Evolutionary conservation across 1,140 invertebrate genomes (phyloP).

Genomic region (Pseudomyrmex sp.): DNA sequence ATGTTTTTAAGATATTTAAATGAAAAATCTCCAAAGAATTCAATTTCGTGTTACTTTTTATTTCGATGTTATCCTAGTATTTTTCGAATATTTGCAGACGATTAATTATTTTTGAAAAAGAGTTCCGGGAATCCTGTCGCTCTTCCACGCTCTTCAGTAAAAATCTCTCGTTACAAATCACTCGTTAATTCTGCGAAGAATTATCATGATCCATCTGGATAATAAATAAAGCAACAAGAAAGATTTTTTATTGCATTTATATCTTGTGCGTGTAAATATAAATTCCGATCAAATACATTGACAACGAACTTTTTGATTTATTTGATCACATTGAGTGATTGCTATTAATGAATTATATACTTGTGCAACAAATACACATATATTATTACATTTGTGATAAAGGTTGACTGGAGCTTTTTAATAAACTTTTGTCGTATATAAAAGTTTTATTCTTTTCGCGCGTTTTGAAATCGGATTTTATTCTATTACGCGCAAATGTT

Average conservation of each 20-base stretch:
- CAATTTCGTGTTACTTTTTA: background rate
- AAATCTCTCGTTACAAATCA: slow-evolving; percentile 20
- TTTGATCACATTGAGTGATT: slow-evolving; percentile 29
- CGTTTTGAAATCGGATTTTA: slow-evolving; percentile 17
- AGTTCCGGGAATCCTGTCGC: slow-evolving; percentile 61
- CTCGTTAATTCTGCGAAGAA: slow-evolving; percentile 13
- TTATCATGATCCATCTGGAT: slow-evolving; percentile 3
- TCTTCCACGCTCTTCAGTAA: slow-evolving; percentile 63
- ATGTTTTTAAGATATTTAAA: background rate
- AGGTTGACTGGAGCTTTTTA: background rate
- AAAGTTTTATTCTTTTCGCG: slow-evolving; percentile 16
- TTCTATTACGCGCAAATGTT: slow-evolving; percentile 29
- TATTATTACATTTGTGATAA: too few species aligned
- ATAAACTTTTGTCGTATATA: slow-evolving; percentile 38
- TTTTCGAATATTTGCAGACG: slow-evolving; percentile 43
- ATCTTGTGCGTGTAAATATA: background rate
- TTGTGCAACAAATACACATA: background rate
- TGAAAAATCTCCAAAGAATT: background rate
- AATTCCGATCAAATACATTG: background rate
- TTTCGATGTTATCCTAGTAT: background rate
- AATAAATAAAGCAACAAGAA: slow-evolving; percentile 19
- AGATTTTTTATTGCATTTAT: background rate
- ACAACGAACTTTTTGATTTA: slow-evolving; percentile 14
- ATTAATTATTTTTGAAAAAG: slow-evolving; percentile 65
- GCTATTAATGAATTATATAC: slow-evolving; percentile 43